Base-by-base conservation (phyloP, 2,888 invertebrate genomes). In the Polymixis lichenea region DNA sequence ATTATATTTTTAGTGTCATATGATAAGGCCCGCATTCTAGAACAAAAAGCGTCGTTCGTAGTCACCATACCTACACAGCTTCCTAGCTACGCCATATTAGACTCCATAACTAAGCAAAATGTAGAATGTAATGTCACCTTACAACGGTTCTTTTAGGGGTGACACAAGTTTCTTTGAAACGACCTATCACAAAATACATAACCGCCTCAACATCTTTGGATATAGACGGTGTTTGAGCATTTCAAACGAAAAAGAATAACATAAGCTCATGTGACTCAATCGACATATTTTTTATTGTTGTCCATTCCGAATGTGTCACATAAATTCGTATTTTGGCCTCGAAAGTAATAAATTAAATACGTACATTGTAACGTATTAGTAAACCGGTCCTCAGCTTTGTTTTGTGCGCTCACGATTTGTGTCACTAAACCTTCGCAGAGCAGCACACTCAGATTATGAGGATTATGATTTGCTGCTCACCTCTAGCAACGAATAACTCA, bases 381-480 rank as follows among this genome's bases (percentile, higher is more conserved):
- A n/a, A 72, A 81, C n/a, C 46, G 38, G 58, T 74, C 64, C 67
- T 71, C 72, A 62, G 64, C 55, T 86, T 86, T 73, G 77, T 79
- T 66, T 75, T 85, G 77, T 64, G 46, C 72, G 72, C 72, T 68
- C 79, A 77, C 76, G 83, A 87, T 83, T 84, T 81, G 83, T 84
- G 87, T 85, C 78, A 79, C 80, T 83, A 83, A 84, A 84, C 72
- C 78, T 74, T 74, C 69, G 67, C 78, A 76, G 77, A 83, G 80
- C 76, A 82, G 68, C 74, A 78, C 77, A 67, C 74, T 81, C 82
- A 83, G 85, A 85, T 88, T 88, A 88, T 79, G 70, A 86, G 80
- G 84, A 87, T 88, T 88, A 88, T 85, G 84, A 88, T 88, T 88
- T 82, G 82, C 82, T 83, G 85, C 78, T 84, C 78, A 83, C 80